phyloP scores from a whole-genome alignment of 2,113 vertebrate species.

The Rallus limicola region DNA sequence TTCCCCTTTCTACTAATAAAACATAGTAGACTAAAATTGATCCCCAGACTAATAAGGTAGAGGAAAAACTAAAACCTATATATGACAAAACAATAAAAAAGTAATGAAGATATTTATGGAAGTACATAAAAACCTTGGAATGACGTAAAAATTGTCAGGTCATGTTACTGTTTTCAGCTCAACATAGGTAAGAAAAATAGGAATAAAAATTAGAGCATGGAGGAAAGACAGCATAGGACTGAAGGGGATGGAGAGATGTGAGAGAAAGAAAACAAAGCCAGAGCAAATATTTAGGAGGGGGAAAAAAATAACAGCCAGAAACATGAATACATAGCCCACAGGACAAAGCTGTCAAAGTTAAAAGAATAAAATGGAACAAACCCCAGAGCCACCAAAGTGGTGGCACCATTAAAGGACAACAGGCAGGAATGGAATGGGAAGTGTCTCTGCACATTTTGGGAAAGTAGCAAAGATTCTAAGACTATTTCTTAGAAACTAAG shows the following conservation, averaged over 20 bases:
- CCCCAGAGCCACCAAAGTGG: neutral
- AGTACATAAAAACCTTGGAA: constrained; percentile 63
- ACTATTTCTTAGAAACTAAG: neutral
- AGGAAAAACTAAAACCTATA: constrained; percentile 34
- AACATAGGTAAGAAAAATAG: constrained; percentile 44
- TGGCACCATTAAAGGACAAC: neutral
- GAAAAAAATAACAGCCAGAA: neutral
- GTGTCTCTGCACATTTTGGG: fast-evolving
- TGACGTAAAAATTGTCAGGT: constrained; percentile 56
- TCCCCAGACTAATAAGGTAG: constrained; percentile 15
- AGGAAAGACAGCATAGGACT: neutral
- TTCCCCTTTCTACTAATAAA: constrained; percentile 38
- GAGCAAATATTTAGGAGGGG: neutral
- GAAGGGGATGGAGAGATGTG: neutral
- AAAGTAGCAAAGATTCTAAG: neutral
- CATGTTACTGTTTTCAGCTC: constrained; percentile 64
- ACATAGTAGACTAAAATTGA: constrained; percentile 5
- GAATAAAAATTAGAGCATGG: constrained; percentile 55
- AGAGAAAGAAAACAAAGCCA: constrained; percentile 18
- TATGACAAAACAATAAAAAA: constrained; percentile 62
- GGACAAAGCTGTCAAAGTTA: constrained; percentile 23
- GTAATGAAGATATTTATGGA: constrained; percentile 73
- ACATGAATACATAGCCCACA: constrained; percentile 43
- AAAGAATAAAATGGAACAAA: constrained; percentile 54
- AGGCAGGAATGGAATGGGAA: neutral